Evolutionary conservation across 2,797 vertebrate genomes (phyloP).

Genomic region (Melanotaenia nigrans): DNA sequence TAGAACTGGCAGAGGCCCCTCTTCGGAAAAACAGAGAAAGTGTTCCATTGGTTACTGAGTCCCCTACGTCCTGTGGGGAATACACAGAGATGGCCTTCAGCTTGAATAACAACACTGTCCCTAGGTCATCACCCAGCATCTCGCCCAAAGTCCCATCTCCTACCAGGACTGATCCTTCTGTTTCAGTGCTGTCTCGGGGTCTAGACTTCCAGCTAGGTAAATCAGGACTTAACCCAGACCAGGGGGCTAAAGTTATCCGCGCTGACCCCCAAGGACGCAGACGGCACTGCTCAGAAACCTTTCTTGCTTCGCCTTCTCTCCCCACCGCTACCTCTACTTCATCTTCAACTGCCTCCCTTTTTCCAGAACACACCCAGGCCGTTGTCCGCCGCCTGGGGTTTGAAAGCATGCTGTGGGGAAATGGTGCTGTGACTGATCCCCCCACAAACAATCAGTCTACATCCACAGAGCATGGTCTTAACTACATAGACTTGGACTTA

Average conservation of each 20-base stretch:
- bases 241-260: constrained; percentile 82
- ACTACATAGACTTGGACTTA: constrained; percentile 88
- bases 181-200: constrained; percentile 66
- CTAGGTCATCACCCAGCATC: constrained; percentile 58
- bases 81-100: constrained; percentile 84
- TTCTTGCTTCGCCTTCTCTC: constrained; percentile 73
- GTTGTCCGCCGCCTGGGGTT: constrained; percentile 79
- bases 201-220: constrained; percentile 81
- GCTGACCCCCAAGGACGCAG: constrained; percentile 81
- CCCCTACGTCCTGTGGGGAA: constrained; percentile 75
- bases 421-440: constrained; percentile 65
- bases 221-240: constrained; percentile 78
- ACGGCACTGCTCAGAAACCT: constrained; percentile 84
- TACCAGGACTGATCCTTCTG: constrained; percentile 69
- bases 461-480: constrained; percentile 80
- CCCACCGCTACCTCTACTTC: constrained; percentile 67
- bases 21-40: constrained; percentile 68
- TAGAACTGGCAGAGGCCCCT: constrained; percentile 42
- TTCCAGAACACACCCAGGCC: constrained; percentile 80
- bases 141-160: constrained; percentile 77
- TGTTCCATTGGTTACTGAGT: constrained; percentile 61
- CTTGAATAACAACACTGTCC: constrained; percentile 61
- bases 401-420: constrained; percentile 78
- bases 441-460: constrained; percentile 62
- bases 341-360: constrained; percentile 78